Conservation (phyloP, 2,797 vertebrate species). For the Carapus acus region DNA sequence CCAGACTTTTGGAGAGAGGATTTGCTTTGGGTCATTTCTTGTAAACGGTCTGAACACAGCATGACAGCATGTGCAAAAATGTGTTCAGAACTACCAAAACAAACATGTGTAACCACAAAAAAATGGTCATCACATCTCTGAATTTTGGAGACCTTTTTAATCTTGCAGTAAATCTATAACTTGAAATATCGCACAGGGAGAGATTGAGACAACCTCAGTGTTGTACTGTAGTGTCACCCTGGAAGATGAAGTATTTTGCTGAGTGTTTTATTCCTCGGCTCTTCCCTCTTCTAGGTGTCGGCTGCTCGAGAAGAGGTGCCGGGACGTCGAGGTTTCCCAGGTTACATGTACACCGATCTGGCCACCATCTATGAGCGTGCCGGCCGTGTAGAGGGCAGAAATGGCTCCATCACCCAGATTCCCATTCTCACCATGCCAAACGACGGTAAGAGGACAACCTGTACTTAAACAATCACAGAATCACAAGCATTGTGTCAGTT, state of each 20-base stretch:
- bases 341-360: constrained; percentile 83
- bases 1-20: constrained; percentile 36
- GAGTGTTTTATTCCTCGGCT: background rate
- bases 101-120: background rate
- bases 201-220: too few species aligned
- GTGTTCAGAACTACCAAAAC: constrained; percentile 33
- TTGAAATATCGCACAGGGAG: background rate
- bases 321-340: constrained; percentile 77
- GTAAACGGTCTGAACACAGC: constrained; percentile 21
- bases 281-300: constrained; percentile 65
- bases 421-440: constrained; percentile 83
- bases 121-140: background rate
- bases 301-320: constrained; percentile 81
- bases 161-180: background rate
- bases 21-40: constrained; percentile 45
- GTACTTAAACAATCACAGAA: too few species aligned
- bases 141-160: too few species aligned
- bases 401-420: constrained; percentile 82
- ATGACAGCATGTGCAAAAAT: constrained; percentile 22
- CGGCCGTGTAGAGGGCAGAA: constrained; percentile 77
- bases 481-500: too few species aligned
- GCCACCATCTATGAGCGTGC: constrained; percentile 81
- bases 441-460: constrained; percentile 65
- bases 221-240: too few species aligned
- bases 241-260: too few species aligned